Base-by-base conservation (phyloP, 2,113 vertebrate species). In the Eira barbara region DNA sequence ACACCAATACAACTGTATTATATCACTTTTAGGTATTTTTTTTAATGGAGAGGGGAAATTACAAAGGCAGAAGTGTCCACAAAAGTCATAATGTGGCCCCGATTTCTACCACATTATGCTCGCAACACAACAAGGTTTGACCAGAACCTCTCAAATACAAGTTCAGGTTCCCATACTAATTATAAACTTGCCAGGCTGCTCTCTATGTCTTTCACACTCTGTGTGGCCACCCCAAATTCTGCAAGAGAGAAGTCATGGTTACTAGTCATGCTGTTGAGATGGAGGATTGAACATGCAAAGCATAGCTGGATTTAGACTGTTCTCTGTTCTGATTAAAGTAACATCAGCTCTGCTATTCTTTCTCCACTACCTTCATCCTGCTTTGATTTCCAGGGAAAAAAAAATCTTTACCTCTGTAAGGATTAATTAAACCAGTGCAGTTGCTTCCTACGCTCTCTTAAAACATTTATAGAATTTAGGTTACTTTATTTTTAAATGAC, bases 351-450 rank as follows among this genome's bases (percentile, higher is more conserved):
- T 89, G 65, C 63, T 61, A 34, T 86, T 84, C 84, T 92, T n/a
- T 90, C 36, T 87, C n/a, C 81, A 90, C 76, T 87, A 78, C 73
- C 47, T 88, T 92, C 76, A 59, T 94, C 74, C 89, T 96, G 36
- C 89, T 98, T 95, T 84, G 67, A 96, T 93, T 91, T 86, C 27
- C 34, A 88, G 27, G 20, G 36, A 71, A 74, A 76, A 73, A 57
- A 81, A 71, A 57, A 39, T 39, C 69, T 90, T 93, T 74, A 69
- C 34, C 78, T 71, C 86, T 96, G 88, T 95, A 39, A 79, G 89
- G 86, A 96, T 79, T 90, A 45, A 91, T 93, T 93, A 97, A 97
- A 63, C 20, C 87, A 94, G 61, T 73, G 34, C 23, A 96, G 65
- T 61, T 82, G 23, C 71, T 91, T 97, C 69, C 29, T 96, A 89